Percentiles rank a stretch among this genome's conserved stretches.
Conservation (phyloP, 2,888 invertebrate species). For the Ochlodes sylvanus region DNA sequence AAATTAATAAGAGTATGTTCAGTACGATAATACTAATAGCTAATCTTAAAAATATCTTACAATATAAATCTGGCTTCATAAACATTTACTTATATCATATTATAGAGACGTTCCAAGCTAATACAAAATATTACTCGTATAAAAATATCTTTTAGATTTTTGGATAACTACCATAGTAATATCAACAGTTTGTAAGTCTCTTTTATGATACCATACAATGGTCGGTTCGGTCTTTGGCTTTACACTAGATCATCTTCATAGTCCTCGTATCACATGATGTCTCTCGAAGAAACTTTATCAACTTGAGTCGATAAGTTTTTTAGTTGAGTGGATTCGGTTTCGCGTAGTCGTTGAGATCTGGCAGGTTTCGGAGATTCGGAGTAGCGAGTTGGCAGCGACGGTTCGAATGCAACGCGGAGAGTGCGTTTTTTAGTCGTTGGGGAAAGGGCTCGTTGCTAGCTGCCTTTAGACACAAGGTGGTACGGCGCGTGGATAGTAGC, state of each 20-base stretch:
- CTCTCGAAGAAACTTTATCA: slow-evolving; percentile 55
- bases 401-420: slow-evolving; percentile 50
- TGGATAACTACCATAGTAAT: slow-evolving; percentile 44
- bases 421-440: slow-evolving; percentile 49
- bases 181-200: slow-evolving; percentile 32
- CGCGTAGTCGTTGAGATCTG: not conserved
- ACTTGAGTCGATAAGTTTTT: slow-evolving; percentile 58
- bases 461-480: slow-evolving; percentile 64
- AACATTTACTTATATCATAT: slow-evolving; percentile 30
- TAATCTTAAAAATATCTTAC: slow-evolving; percentile 17
- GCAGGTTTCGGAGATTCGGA: slow-evolving; percentile 42
- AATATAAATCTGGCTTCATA: slow-evolving; percentile 23
- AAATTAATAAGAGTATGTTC: slow-evolving; percentile 11
- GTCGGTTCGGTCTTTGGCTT: slow-evolving; percentile 54
- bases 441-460: slow-evolving; percentile 67
- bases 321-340: slow-evolving; percentile 52
- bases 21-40: not conserved
- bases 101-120: slow-evolving; percentile 21
- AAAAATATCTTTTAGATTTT: slow-evolving; percentile 58
- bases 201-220: slow-evolving; percentile 25
- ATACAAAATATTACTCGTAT: slow-evolving; percentile 57
- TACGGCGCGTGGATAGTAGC: slow-evolving; percentile 75
- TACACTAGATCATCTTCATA: slow-evolving; percentile 75
- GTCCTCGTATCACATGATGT: slow-evolving; percentile 71
- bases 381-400: slow-evolving; percentile 44